Evolutionary conservation across 2,113 vertebrate genomes (phyloP), one percentile per base, ranked within the genome.

Genomic region (Gnathonemus longibarbis): DNA sequence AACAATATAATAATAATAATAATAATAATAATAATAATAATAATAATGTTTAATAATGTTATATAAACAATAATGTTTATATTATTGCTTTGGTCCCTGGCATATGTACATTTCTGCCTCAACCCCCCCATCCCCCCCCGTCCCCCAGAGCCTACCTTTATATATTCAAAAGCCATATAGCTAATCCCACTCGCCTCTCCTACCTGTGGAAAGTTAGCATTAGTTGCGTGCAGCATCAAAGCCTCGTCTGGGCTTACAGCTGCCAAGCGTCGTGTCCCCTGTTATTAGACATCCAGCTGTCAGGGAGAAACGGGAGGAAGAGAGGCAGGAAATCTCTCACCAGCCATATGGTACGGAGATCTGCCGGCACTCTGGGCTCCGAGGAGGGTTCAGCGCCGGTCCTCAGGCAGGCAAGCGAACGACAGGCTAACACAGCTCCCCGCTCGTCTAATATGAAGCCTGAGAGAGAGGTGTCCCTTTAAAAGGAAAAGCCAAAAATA

Each of bases 281-380:
- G 96, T 98, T 97, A 97, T 97, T 97, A 96, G 95, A 97, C 96
- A 96, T 96, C 97, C 97, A 98, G 98, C 97, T 99, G 98, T 98
- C 97, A 95, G 95, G 94, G 95, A 96, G 97, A 94, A 95, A 95
- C 92, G 94, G 93, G 95, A 95, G 94, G 95, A 95, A 96, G 95
- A 96, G 95, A 95, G 96, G 96, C 95, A 96, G 96, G 96, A 95
- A 93, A 95, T 97, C 96, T 97, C 96, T 97, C 96, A 97, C 96
- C 97, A 96, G 96, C 98, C 98, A 98, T 97, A 98, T 98, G 97
- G 97, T 95, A 92, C 94, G 94, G 95, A 96, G 97, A 96, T 97
- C 96, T 97, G 96, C 96, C 96, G 95, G 94, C 85, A 53, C 86
- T 84, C 62, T 83, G 21, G 31, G 85, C 88, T 89, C 46, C 45